Evolutionary conservation across 2,888 invertebrate genomes (phyloP).

Genomic region (Allophyes oxyacanthae): DNA sequence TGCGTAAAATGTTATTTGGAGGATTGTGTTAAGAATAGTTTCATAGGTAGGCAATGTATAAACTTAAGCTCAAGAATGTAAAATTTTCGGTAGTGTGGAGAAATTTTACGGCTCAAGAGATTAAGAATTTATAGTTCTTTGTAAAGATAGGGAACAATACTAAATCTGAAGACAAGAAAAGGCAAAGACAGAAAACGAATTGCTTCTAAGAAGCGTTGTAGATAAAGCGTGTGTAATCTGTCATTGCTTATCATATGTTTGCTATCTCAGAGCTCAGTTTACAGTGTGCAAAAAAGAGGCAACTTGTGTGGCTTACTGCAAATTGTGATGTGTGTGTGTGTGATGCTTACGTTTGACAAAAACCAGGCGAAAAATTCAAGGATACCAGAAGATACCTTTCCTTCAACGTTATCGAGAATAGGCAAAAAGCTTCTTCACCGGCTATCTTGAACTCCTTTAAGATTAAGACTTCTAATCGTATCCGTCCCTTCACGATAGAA

Average conservation of each 20-base stretch:
- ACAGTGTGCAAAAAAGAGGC: conserved; percentile 44
- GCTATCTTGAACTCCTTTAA: conserved; percentile 67
- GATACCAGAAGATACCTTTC: conserved; percentile 34
- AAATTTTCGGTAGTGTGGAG: conserved; percentile 2
- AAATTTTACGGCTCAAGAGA: conserved; percentile 10
- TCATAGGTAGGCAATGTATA: conserved; percentile 12
- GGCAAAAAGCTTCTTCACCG: conserved; percentile 59
- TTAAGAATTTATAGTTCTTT: conserved; percentile 11
- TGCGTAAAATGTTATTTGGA: conserved; percentile 47
- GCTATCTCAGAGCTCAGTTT: conserved; percentile 41
- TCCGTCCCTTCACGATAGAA: conserved; percentile 73
- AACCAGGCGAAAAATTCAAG: conserved; percentile 17
- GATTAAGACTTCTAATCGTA: conserved; percentile 84
- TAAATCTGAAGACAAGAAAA: conserved; percentile 21
- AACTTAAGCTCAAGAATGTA: conserved; percentile 25
- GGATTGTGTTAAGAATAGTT: conserved; percentile 49
- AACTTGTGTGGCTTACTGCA: conserved; percentile 43
- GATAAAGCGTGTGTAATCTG: conserved; percentile 60
- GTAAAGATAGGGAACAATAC: conserved; percentile 26
- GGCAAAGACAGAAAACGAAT: conserved; percentile 40
- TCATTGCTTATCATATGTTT: conserved; percentile 65
- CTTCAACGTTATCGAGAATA: conserved; percentile 9
- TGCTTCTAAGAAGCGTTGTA: conserved; percentile 40
- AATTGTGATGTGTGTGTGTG: conserved; percentile 17
- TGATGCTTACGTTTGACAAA: conserved; percentile 34